Evolutionary conservation across 1,140 invertebrate genomes (phyloP).

Genomic region (Macrobrachium rosenbergii): DNA sequence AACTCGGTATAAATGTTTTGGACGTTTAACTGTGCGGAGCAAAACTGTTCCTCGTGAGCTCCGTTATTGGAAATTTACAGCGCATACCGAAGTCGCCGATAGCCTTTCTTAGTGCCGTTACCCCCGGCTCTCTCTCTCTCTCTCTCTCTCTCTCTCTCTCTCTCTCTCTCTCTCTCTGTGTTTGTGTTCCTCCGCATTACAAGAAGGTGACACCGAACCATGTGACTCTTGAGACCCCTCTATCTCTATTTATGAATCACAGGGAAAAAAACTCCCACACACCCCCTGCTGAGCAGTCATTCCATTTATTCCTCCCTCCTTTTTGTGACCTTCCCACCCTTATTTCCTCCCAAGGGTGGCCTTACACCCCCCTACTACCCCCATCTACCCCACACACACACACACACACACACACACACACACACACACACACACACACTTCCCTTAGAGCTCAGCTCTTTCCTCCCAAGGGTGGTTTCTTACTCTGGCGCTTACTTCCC

Average conservation of each 20-base stretch:
- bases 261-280: conserved; percentile 19
- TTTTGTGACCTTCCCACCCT: neutral
- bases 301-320: conserved; percentile 44
- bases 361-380: neutral
- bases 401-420: too few relatives aligned
- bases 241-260: conserved; percentile 40
- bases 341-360: neutral
- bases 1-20: too few relatives aligned
- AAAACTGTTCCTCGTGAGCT: too few relatives aligned
- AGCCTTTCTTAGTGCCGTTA: neutral
- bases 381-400: too few relatives aligned
- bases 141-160: too few relatives aligned
- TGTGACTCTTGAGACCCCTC: neutral
- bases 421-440: too few relatives aligned
- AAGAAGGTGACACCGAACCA: too few relatives aligned
- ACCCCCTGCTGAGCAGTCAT: conserved; percentile 17
- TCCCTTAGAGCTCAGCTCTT: neutral
- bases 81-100: too few relatives aligned
- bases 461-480: neutral
- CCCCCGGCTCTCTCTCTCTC: too few relatives aligned
- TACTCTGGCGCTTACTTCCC: neutral
- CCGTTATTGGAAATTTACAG: too few relatives aligned
- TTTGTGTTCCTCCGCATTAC: neutral
- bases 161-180: neutral
- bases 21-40: too few relatives aligned